Percentiles rank a stretch among this genome's conserved stretches.
These are phyloP conservation scores for Sesia bembeciformis DNA, from an alignment of 2,888 invertebrate species.

Conservation along the genomic window DNA sequence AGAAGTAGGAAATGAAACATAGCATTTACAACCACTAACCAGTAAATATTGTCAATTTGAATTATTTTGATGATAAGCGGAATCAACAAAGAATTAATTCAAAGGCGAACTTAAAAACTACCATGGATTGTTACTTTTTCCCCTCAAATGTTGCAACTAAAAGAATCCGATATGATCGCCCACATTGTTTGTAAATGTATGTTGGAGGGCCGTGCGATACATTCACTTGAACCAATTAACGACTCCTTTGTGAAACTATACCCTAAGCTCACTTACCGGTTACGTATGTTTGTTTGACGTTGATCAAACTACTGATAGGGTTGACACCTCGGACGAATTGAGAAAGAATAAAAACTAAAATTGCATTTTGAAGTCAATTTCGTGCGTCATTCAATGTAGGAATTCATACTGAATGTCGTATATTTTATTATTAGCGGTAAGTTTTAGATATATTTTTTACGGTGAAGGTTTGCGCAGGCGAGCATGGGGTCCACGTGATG, in stretches of 20 bases:
- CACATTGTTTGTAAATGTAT: slow-evolving; percentile 10
- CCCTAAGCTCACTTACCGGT: not conserved
- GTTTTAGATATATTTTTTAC: not conserved
- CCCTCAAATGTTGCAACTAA: not conserved
- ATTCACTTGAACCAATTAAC: slow-evolving; percentile 5
- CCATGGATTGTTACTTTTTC: not conserved
- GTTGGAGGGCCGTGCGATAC: slow-evolving; percentile 1
- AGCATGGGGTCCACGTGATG: not conserved
- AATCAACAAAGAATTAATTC: no score
- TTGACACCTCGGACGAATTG: not conserved
- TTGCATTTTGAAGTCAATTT: no score
- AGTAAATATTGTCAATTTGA: no score
- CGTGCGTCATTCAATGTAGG: no score
- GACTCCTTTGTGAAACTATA: not conserved
- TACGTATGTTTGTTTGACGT: not conserved
- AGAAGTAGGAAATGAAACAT: no score
- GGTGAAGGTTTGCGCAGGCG: not conserved
- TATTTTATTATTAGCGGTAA: not conserved
- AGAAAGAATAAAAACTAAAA: not conserved
- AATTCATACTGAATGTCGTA: no score
- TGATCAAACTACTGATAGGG: not conserved
- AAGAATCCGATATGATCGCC: slow-evolving; percentile 5
- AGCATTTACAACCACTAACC: no score
- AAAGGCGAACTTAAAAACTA: not conserved
- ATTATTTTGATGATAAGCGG: no score